These are phyloP conservation scores for Melanaphis sacchari DNA, from an alignment of 1,140 invertebrate genomes.

Conservation along the genomic window DNA sequence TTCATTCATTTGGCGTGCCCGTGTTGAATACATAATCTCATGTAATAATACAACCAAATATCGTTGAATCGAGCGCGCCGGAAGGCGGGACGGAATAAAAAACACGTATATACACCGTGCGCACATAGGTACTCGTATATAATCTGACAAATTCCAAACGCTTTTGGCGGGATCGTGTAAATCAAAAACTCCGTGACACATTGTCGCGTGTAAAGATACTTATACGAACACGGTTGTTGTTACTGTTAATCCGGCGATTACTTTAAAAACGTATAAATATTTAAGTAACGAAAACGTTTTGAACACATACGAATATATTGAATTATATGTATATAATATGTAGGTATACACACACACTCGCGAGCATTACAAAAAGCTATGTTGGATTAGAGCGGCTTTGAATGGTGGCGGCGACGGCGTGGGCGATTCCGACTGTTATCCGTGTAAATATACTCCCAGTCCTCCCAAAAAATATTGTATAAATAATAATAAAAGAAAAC, in stretches of 20 bases:
- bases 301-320: not conserved
- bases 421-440: slow-evolving; percentile 46
- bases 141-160: slow-evolving; percentile 48
- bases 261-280: slow-evolving; percentile 57
- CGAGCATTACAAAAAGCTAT: slow-evolving; percentile 33
- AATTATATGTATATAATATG: not conserved
- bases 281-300: slow-evolving; percentile 42
- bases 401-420: not conserved
- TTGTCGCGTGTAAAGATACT: slow-evolving; percentile 27
- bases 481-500: slow-evolving; percentile 53
- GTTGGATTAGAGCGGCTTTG: slow-evolving; percentile 49
- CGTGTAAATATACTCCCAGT: slow-evolving; percentile 32
- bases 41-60: too few species aligned
- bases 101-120: not conserved
- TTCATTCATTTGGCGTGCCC: too few species aligned
- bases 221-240: slow-evolving; percentile 43
- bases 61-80: not conserved
- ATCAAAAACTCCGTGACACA: slow-evolving; percentile 37
- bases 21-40: too few species aligned
- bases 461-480: not conserved
- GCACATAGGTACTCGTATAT: not conserved
- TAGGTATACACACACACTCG: not conserved
- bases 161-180: slow-evolving; percentile 50
- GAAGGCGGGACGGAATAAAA: not conserved
- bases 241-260: slow-evolving; percentile 57